A percentile compares a stretch with the other conserved stretches of the same genome.
These are phyloP conservation scores for Hyperoplus immaculatus DNA, from an alignment of 2,797 vertebrate genomes.

Conservation along the genomic window DNA sequence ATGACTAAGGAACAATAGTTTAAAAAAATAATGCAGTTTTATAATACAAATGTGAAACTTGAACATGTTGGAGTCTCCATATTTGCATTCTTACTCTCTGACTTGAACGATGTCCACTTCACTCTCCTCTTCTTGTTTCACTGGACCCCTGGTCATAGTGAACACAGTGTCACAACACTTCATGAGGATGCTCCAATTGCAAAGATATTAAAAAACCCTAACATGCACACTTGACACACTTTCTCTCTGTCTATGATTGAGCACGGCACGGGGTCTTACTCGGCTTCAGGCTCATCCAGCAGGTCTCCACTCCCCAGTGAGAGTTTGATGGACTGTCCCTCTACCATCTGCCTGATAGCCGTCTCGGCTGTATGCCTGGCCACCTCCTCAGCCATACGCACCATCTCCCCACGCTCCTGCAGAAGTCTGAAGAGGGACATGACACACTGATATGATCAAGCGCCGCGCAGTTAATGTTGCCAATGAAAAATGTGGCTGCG, in stretches of 20 bases:
- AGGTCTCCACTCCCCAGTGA: slow-evolving; percentile 77
- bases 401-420: slow-evolving; percentile 80
- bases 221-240: neutral
- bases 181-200: neutral
- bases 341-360: slow-evolving; percentile 82
- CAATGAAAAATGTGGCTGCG: neutral
- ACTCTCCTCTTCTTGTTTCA: slow-evolving; percentile 65
- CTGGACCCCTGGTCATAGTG: slow-evolving; percentile 62
- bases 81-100: slow-evolving; percentile 67
- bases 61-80: neutral
- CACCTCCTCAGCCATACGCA: slow-evolving; percentile 83
- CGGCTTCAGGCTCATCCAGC: slow-evolving; percentile 66
- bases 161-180: slow-evolving; percentile 20
- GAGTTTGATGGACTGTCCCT: slow-evolving; percentile 76
- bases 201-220: neutral
- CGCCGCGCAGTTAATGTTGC: neutral
- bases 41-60: neutral
- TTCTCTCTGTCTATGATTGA: neutral
- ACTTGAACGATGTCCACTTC: slow-evolving; percentile 48
- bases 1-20: neutral
- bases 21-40: neutral
- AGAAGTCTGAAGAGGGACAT: slow-evolving; percentile 66
- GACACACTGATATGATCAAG: neutral
- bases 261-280: slow-evolving; percentile 57
- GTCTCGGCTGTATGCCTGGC: slow-evolving; percentile 83